Base-by-base conservation (phyloP, 2,113 vertebrate genomes). In the Manacus vitellinus region DNA sequence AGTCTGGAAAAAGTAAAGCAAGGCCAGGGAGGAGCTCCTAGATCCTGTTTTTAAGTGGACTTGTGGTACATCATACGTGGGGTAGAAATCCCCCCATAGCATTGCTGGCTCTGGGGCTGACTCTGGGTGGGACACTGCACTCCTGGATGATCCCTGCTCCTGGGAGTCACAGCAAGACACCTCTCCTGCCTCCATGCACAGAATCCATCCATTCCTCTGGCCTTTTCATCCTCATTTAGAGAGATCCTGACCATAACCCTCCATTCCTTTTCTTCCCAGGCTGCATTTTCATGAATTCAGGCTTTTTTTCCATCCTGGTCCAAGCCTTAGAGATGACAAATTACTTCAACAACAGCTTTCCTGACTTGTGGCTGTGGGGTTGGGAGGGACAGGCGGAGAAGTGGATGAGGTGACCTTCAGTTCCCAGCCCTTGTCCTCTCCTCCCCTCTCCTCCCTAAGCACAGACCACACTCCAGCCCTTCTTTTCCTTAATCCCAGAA, bases 41-140 rank as follows among this genome's bases (percentile, higher is more conserved):
- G 47, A n/a, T 61, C 10, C 21, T 25, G 47, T 16, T 37, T 93
- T 73, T 30, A 72, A 84, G 66, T 54, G 63, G n/a, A 23, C 3
- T 19, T 35, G n/a, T 46, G 30, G 30, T 30, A n/a, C 0, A 1
- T 22, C 11, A 55, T 4, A 22, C 16, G 54, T 44, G 23, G 51
- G 33, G 52, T 72, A 54, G 43, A 68, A 67, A 67, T 22, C 25
- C 59, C 27, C 18, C 8, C 0, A 0, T 8, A 44, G 25, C 44
- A 51, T 54, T 43, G 61, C 61, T 67, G 72, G 17, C 8, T 30
- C 46, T 49, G 30, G 61, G 47, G 52, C 25, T 76, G 52, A 54
- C 31, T 51, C n/a, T 55, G 22, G 27, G 46, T 27, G 43, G 17
- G 37, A 27, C 31, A 9, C 10, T n/a, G 20, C 10, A 8, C 33